Percentiles rank a stretch among this genome's conserved stretches.
These are phyloP conservation scores for Eptatretus atami DNA, from an alignment of 2,797 vertebrate species.

Conservation along the genomic window DNA sequence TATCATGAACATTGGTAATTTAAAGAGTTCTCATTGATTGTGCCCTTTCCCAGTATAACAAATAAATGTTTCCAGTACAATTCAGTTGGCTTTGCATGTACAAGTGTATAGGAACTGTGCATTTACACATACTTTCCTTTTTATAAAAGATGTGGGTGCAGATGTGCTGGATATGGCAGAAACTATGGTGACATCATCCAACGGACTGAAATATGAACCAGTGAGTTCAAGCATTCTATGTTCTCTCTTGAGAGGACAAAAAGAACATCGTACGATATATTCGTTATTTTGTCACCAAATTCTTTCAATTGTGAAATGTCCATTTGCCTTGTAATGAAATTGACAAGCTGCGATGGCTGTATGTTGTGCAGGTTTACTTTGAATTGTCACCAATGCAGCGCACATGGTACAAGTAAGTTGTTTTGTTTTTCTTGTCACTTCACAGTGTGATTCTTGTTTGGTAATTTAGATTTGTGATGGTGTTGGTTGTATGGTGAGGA, in stretches of 20 bases:
- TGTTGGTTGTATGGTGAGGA: not conserved
- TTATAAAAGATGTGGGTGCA: slow-evolving; percentile 44
- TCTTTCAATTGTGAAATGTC: not conserved
- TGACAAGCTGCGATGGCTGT: slow-evolving; percentile 6
- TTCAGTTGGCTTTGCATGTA: too few species aligned
- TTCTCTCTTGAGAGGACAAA: not conserved
- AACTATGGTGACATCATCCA: slow-evolving; percentile 60
- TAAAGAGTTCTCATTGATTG: too few species aligned
- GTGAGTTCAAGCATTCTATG: slow-evolving; percentile 22
- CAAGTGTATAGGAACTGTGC: too few species aligned
- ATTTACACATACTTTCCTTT: too few species aligned
- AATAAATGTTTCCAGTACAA: too few species aligned
- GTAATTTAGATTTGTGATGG: not conserved
- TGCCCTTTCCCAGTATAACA: too few species aligned
- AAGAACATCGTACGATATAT: not conserved
- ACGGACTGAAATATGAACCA: slow-evolving; percentile 59
- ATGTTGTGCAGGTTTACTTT: slow-evolving; percentile 37
- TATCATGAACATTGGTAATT: too few species aligned
- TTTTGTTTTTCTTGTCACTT: not conserved
- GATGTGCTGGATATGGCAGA: slow-evolving; percentile 83
- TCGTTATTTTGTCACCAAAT: not conserved
- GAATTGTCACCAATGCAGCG: slow-evolving; percentile 54
- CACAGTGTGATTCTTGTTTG: not conserved
- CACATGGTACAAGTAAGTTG: slow-evolving; percentile 60
- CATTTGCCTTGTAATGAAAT: not conserved